phyloP scores from a whole-genome alignment of 2,113 vertebrate species.

The Mirza zaza region DNA sequence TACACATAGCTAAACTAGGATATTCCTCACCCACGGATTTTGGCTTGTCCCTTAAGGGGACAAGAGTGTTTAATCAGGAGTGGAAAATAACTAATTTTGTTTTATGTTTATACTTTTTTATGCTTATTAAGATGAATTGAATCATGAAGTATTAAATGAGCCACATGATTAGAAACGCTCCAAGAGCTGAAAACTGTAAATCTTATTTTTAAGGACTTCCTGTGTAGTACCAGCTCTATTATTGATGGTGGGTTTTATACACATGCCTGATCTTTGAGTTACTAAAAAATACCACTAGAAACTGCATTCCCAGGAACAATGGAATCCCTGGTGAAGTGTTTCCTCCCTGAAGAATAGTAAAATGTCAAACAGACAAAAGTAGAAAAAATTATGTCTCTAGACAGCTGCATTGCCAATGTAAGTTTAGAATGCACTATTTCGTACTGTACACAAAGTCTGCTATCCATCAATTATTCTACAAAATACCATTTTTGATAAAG shows the following conservation, averaged over 20 bases:
- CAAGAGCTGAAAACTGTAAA: background rate
- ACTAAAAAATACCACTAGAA: slow-evolving; percentile 28
- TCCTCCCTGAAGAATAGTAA: slow-evolving; percentile 68
- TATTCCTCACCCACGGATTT: background rate
- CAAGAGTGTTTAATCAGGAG: background rate
- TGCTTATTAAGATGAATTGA: background rate
- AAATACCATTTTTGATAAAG: slow-evolving; percentile 48
- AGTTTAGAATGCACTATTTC: background rate
- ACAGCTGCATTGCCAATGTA: background rate
- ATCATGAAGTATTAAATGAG: background rate
- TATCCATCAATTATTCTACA: background rate
- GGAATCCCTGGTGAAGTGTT: slow-evolving; percentile 40
- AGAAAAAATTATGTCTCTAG: slow-evolving; percentile 60
- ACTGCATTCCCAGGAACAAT: slow-evolving; percentile 30
- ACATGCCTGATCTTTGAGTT: slow-evolving; percentile 47
- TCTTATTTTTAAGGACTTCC: slow-evolving; percentile 28
- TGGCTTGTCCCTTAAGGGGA: accelerated
- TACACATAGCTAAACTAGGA: accelerated
- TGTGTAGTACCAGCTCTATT: background rate
- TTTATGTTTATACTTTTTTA: slow-evolving; percentile 14
- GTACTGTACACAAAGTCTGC: background rate
- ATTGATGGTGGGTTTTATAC: slow-evolving; percentile 32
- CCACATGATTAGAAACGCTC: background rate
- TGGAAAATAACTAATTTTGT: background rate
- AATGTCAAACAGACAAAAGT: slow-evolving; percentile 71